Evolutionary conservation across 53 echinoderm and acorn worm species (phyloP).

Genomic region (Echinometra lucunter): DNA sequence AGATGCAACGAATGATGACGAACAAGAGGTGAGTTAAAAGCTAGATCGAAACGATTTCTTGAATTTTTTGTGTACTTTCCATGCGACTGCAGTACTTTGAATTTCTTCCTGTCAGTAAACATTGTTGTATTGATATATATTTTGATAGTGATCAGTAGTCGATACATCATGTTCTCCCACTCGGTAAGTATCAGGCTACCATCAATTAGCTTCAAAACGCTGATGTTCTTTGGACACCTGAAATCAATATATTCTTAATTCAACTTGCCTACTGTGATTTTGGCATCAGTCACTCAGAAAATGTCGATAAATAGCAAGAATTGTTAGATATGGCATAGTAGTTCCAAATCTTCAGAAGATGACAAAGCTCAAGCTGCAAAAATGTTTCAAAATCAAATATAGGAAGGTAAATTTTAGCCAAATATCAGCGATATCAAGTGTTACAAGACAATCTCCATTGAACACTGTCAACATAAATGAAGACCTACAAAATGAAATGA

Average conservation of each 20-base stretch:
- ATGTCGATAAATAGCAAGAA: too few relatives aligned
- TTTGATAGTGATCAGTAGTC: too few relatives aligned
- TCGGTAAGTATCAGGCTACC: too few relatives aligned
- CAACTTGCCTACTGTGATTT: too few relatives aligned
- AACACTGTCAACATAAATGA: not conserved
- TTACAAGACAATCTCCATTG: not conserved
- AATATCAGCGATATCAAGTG: not conserved
- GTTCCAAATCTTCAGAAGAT: not conserved
- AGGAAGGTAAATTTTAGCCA: not conserved
- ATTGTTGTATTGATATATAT: too few relatives aligned
- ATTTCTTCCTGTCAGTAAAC: too few relatives aligned
- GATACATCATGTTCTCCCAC: too few relatives aligned
- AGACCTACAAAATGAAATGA: not conserved
- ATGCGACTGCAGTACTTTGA: not conserved
- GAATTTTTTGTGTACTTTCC: not conserved
- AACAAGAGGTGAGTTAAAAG: not conserved
- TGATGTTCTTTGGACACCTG: too few relatives aligned
- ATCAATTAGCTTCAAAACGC: too few relatives aligned
- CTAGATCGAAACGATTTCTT: not conserved
- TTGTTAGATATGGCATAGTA: not conserved
- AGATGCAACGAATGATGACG: not conserved
- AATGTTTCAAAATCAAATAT: too few relatives aligned
- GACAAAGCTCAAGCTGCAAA: not conserved
- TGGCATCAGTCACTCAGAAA: too few relatives aligned
- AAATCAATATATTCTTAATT: too few relatives aligned